Evolutionary conservation across 2,888 invertebrate genomes (phyloP).

Genomic region (Hydrotaea cyrtoneurina): DNA sequence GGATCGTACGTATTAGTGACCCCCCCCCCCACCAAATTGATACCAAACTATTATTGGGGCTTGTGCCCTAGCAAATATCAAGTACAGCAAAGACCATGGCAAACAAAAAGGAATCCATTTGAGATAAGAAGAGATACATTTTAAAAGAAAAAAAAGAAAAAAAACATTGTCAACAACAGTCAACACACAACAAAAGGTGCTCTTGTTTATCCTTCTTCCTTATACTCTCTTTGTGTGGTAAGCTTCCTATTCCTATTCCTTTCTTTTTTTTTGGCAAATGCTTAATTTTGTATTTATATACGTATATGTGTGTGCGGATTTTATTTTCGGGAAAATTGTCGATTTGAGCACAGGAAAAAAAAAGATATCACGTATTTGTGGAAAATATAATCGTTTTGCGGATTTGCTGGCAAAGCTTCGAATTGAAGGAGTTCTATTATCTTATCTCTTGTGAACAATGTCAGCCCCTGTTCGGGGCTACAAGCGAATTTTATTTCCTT

Average conservation of each 20-base stretch:
- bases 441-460: too few relatives aligned
- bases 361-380: too few relatives aligned
- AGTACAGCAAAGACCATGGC: neutral
- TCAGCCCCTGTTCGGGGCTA: too few relatives aligned
- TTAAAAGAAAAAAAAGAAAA: neutral
- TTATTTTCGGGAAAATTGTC: neutral
- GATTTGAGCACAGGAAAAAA: neutral
- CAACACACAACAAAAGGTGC: conserved; percentile 24
- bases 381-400: too few relatives aligned
- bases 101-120: conserved; percentile 14
- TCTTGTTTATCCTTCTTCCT: neutral
- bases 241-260: too few relatives aligned
- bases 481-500: too few relatives aligned
- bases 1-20: too few relatives aligned
- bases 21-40: neutral
- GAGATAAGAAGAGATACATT: neutral
- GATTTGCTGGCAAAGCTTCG: too few relatives aligned
- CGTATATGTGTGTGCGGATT: neutral
- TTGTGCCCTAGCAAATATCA: neutral
- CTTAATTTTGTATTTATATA: neutral
- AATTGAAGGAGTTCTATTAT: too few relatives aligned
- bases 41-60: neutral
- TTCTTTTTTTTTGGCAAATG: neutral
- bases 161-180: conserved; percentile 11
- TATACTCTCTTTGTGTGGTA: neutral